A percentile compares a stretch with the other conserved stretches of the same genome.
phyloP scores from a whole-genome alignment of 2,888 invertebrate genomes.

The Harpalus rufipes region DNA sequence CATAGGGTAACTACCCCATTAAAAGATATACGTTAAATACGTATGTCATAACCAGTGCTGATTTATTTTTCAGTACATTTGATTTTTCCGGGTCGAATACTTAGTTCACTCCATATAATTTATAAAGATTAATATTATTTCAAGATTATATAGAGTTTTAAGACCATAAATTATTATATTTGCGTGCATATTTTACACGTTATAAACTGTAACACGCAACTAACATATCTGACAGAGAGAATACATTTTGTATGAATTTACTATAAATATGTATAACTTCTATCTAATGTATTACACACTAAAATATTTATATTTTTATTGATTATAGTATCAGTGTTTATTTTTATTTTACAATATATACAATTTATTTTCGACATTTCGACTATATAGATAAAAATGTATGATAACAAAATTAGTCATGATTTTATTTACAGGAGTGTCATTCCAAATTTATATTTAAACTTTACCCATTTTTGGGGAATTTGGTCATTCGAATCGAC shows the following conservation, averaged over 20 bases:
- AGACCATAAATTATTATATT: slow-evolving; percentile 26
- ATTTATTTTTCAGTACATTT: no score
- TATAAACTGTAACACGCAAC: not conserved
- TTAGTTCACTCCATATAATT: not conserved
- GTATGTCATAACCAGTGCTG: no score
- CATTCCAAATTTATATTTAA: no score
- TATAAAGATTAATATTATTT: slow-evolving; percentile 46
- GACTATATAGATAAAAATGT: no score
- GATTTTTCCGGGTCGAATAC: no score
- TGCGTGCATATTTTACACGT: slow-evolving; percentile 15
- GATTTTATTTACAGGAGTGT: no score
- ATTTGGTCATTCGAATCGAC: no score
- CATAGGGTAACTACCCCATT: no score
- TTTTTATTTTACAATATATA: slow-evolving; percentile 6
- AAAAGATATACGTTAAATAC: no score
- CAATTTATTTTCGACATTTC: not conserved
- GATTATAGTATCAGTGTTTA: slow-evolving; percentile 7
- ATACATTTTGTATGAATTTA: not conserved
- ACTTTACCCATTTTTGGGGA: not conserved
- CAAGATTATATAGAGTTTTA: not conserved
- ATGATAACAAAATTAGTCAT: no score
- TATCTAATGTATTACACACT: not conserved
- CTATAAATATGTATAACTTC: not conserved
- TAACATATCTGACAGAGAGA: not conserved
- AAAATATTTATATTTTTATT: slow-evolving; percentile 24